Evolutionary conservation across 2,888 invertebrate genomes (phyloP).

Genomic region (Cephus pygmeus): DNA sequence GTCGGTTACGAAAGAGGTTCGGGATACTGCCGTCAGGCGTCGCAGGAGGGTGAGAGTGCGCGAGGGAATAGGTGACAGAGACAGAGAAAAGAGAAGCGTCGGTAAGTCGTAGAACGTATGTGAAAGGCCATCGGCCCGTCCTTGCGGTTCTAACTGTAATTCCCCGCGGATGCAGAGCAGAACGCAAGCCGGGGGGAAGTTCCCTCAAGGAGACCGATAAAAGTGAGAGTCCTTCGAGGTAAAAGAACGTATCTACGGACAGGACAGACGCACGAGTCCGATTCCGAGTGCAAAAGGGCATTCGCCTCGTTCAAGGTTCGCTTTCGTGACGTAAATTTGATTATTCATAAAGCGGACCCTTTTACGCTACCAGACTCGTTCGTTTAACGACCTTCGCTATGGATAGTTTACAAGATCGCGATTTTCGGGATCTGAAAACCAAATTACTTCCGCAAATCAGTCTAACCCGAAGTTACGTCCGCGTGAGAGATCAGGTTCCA

Average conservation of each 20-base stretch:
- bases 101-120: conserved; percentile 23
- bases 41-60: not conserved
- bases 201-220: conserved; percentile 58
- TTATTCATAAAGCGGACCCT: not conserved
- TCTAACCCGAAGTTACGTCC: not conserved
- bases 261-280: not conserved
- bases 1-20: no score
- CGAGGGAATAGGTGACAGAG: conserved; percentile 4
- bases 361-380: not conserved
- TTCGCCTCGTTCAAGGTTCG: conserved; percentile 14
- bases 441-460: conserved; percentile 3
- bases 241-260: not conserved
- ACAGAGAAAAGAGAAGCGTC: conserved; percentile 14
- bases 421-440: not conserved
- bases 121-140: conserved; percentile 52
- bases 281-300: not conserved
- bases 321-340: conserved; percentile 5
- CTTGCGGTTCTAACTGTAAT: conserved; percentile 57
- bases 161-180: conserved; percentile 51
- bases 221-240: conserved; percentile 57
- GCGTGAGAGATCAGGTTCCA: no score
- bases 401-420: not conserved
- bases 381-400: conserved; percentile 6
- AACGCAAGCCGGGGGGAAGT: conserved; percentile 46
- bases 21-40: no score